Evolutionary conservation across 1,140 invertebrate genomes (phyloP).

Genomic region (Hirudo medicinalis): DNA sequence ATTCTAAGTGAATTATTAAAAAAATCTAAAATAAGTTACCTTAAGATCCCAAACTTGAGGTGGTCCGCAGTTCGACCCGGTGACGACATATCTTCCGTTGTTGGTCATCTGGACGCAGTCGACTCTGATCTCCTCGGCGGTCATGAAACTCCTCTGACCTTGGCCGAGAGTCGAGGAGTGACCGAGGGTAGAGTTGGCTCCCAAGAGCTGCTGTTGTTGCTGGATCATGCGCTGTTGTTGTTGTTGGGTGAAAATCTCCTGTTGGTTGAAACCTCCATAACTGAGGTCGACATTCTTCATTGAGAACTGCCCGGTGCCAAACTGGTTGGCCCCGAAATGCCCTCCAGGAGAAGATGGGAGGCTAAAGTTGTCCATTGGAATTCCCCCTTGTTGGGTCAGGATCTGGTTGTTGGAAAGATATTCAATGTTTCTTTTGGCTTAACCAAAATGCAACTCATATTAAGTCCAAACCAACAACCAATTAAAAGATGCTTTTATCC

Average conservation of each 20-base stretch:
- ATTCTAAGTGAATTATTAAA: background rate
- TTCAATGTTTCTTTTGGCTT: too few relatives aligned
- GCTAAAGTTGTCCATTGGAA: background rate
- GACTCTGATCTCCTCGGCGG: conserved; percentile 36
- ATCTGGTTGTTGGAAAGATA: background rate
- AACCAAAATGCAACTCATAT: too few relatives aligned
- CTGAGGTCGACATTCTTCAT: conserved; percentile 10
- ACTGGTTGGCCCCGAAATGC: too few relatives aligned
- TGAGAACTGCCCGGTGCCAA: background rate
- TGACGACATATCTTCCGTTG: conserved; percentile 36
- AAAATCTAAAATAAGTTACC: conserved; percentile 26
- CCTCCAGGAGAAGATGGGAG: background rate
- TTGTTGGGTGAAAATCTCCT: conserved; percentile 15
- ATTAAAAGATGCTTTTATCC: too few relatives aligned
- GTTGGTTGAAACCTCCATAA: conserved; percentile 15
- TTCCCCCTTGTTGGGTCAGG: conserved; percentile 6
- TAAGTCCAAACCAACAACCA: too few relatives aligned
- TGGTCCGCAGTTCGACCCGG: conserved; percentile 37
- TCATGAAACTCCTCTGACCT: conserved; percentile 10
- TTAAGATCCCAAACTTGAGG: conserved; percentile 42
- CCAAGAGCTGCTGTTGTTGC: background rate
- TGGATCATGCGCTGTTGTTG: conserved; percentile 15
- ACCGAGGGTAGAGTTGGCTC: background rate
- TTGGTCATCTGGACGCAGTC: conserved; percentile 38
- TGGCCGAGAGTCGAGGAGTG: background rate